A percentile compares a stretch with the other conserved stretches of the same genome.
Conservation (phyloP, 2,797 vertebrate genomes). For the Sebastes hopkinsi region DNA sequence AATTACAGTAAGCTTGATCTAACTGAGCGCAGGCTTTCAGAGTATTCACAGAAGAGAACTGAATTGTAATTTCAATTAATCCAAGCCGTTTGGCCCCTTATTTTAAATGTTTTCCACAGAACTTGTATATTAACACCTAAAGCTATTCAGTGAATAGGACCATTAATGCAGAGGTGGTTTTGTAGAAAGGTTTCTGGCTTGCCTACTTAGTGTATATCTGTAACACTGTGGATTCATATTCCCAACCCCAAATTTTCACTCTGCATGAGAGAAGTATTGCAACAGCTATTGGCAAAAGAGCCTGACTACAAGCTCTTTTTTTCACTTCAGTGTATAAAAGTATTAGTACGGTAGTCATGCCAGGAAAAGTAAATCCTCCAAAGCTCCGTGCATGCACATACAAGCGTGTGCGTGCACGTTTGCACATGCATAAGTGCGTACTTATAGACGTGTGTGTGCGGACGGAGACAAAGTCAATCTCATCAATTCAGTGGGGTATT, state of each 20-base stretch:
- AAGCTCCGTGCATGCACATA: conserved; percentile 50
- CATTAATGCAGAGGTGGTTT: conserved; percentile 34
- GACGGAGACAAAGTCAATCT: conserved; percentile 73
- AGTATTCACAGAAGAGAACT: conserved; percentile 22
- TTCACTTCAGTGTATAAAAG: conserved; percentile 69
- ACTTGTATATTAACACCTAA: conserved; percentile 32
- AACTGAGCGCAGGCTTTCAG: conserved; percentile 6
- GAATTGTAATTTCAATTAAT: conserved; percentile 26
- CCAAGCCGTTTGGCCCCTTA: conserved; percentile 12
- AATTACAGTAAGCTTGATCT: conserved; percentile 12
- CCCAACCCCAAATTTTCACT: conserved; percentile 58
- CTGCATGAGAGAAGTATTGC: conserved; percentile 70
- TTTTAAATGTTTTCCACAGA: conserved; percentile 17
- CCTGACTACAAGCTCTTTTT: conserved; percentile 61
- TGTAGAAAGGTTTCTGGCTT: conserved; percentile 42
- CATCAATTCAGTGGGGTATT: conserved; percentile 75
- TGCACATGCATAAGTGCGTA: conserved; percentile 21
- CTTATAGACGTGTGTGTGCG: conserved; percentile 29
- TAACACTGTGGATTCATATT: conserved; percentile 58
- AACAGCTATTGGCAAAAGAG: conserved; percentile 75
- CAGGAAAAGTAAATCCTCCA: conserved; percentile 78
- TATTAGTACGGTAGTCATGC: conserved; percentile 64
- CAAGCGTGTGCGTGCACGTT: conserved; percentile 25
- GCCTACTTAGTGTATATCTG: conserved; percentile 47
- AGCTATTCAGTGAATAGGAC: conserved; percentile 23